Evolutionary conservation across 2,888 invertebrate species (phyloP).

Genomic region (Leucoma salicis): DNA sequence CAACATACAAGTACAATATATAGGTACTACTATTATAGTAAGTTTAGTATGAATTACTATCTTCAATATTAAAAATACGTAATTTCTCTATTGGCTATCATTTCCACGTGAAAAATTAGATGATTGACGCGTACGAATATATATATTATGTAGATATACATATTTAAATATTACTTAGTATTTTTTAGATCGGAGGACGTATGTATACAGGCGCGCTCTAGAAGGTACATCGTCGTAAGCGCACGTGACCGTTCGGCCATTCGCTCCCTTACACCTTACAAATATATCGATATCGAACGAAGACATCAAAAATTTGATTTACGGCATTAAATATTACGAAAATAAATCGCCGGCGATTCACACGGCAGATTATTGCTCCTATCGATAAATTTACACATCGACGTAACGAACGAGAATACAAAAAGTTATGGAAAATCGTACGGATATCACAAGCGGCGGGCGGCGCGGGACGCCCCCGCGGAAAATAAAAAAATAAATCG

Average conservation of each 20-base stretch:
- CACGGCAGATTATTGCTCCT: conserved; percentile 80
- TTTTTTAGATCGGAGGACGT: conserved; percentile 80
- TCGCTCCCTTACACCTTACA: conserved; percentile 76
- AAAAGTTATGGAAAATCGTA: conserved; percentile 82
- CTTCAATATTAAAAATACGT: conserved; percentile 82
- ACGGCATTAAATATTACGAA: conserved; percentile 81
- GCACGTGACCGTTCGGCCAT: conserved; percentile 75
- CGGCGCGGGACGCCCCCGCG: conserved; percentile 81
- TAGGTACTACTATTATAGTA: conserved; percentile 72
- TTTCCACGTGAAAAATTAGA: conserved; percentile 79
- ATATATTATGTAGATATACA: conserved; percentile 69
- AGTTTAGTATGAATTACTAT: conserved; percentile 77
- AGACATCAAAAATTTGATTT: conserved; percentile 80
- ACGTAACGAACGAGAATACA: conserved; percentile 82
- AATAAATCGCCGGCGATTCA: conserved; percentile 81
- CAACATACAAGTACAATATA: conserved; percentile 62
- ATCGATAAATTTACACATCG: conserved; percentile 82
- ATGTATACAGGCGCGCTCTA: conserved; percentile 81
- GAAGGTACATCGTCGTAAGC: conserved; percentile 81
- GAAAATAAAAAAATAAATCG: conserved; percentile 82
- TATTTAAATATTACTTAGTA: conserved; percentile 78
- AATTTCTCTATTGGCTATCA: conserved; percentile 80
- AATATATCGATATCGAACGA: conserved; percentile 79
- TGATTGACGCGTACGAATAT: conserved; percentile 79
- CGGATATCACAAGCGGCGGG: conserved; percentile 82